Conservation (phyloP, 2,888 invertebrate species). For the Epiblema foenella region DNA sequence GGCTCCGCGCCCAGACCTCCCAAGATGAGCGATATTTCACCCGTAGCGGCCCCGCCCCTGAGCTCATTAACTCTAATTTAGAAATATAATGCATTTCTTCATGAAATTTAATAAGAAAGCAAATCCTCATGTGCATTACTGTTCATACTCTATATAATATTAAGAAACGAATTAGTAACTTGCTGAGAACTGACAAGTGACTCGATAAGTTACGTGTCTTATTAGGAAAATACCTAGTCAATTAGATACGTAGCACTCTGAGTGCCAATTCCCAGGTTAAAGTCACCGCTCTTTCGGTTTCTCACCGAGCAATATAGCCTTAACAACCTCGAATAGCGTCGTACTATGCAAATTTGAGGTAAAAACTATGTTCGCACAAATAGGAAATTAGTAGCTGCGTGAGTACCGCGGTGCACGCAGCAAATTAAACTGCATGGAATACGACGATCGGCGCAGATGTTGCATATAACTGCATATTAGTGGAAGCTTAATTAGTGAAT, state of each 20-base stretch:
- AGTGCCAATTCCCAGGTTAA: slow-evolving; percentile 2
- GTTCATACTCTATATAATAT: background rate
- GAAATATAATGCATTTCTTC: slow-evolving; percentile 69
- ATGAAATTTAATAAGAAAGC: slow-evolving; percentile 42
- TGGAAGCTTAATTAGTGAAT: slow-evolving; percentile 79
- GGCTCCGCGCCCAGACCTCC: slow-evolving; percentile 74
- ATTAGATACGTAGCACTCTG: background rate
- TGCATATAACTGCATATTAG: slow-evolving; percentile 80
- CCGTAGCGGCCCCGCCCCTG: slow-evolving; percentile 71
- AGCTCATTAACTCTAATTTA: slow-evolving; percentile 81
- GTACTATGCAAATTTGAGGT: slow-evolving; percentile 46
- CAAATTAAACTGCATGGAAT: slow-evolving; percentile 73
- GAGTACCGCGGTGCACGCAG: slow-evolving; percentile 57
- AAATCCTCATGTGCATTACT: background rate
- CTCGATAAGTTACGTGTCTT: background rate
- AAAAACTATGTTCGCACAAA: slow-evolving; percentile 65
- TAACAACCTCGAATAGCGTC: background rate
- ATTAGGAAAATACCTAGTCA: background rate
- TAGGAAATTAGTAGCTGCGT: slow-evolving; percentile 69
- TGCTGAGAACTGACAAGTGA: background rate
- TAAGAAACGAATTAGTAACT: background rate
- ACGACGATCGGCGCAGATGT: slow-evolving; percentile 72
- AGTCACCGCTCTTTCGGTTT: background rate
- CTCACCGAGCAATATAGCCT: background rate
- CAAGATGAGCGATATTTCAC: slow-evolving; percentile 81